Evolutionary conservation across 2,888 invertebrate genomes (phyloP), one percentile per base, ranked within the genome.

Genomic region (Ceraclea dissimilis): DNA sequence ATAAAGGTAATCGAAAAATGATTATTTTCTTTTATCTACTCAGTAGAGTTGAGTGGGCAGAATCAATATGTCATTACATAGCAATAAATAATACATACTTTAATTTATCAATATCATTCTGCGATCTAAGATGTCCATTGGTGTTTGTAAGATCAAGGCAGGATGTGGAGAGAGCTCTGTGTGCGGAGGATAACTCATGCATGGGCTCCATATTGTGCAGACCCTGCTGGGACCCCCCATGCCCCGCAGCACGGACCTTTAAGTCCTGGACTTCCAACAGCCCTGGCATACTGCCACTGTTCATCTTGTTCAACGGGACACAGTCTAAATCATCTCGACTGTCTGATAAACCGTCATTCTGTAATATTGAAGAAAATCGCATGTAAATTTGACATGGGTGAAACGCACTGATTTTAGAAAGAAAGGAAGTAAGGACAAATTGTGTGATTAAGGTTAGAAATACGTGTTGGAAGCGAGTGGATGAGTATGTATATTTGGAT

Each of bases 91-190:
- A 43, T 13, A 39, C 39, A n/a, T 56, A 69, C 68, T 67, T 65
- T 18, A 67, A 63, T 61, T 66, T 67, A 52, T 69, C 67, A 49
- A 67, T 62, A 51, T 69, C 69, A 34, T 63, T 64, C 44, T 64
- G 63, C n/a, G 60, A 13, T 68, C 72, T 52, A 33, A 62, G 56
- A 26, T 63, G 64, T 2, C 49, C 49, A 21, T 63, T 63, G 6
- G 73, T 70, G 51, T 73, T 71, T 49, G 76, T 75, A 58, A 84
- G 71, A 68, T 85, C 84, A 0, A 84, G 73, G 63, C 84, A 83
- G 2, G 84, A 83, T 20, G 84, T 81, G 60, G 84, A 84, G 66
- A 83, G 83, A 2, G 84, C 82, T 47, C 82, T 68, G 66, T 82
- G 80, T 1, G 77, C 68, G 1, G 71, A 60, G 6, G 71, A 65